Evolutionary conservation across 2,113 vertebrate genomes (phyloP).

Genomic region (Scytalopus superciliaris): DNA sequence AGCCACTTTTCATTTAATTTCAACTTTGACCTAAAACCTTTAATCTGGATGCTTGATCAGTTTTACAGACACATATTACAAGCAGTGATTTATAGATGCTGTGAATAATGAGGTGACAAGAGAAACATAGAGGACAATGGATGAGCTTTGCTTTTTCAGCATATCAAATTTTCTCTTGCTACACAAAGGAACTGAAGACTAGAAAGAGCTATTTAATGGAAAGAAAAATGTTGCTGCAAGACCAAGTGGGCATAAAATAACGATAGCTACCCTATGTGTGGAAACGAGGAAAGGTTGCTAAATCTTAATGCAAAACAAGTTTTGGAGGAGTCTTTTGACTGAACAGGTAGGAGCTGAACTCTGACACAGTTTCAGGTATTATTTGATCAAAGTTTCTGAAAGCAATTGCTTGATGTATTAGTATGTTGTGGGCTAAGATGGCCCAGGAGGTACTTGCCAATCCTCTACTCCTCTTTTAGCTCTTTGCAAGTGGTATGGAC

Average conservation of each 20-base stretch:
- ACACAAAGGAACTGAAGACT: slow-evolving; percentile 20
- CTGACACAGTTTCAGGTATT: background rate
- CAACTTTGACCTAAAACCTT: slow-evolving; percentile 14
- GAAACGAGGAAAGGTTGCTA: background rate
- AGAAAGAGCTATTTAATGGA: slow-evolving; percentile 13
- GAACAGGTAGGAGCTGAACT: background rate
- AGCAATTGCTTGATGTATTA: background rate
- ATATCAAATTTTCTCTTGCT: slow-evolving; percentile 22
- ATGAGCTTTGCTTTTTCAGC: slow-evolving; percentile 11
- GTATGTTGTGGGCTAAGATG: background rate
- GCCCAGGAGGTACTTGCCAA: background rate
- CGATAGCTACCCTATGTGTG: background rate
- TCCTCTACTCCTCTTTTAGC: background rate
- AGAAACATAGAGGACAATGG: slow-evolving; percentile 16
- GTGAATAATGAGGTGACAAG: slow-evolving; percentile 40
- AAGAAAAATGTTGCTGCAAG: slow-evolving; percentile 33
- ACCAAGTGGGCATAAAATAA: background rate
- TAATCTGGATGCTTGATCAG: background rate
- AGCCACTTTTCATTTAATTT: background rate
- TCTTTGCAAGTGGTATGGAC: background rate
- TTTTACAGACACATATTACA: slow-evolving; percentile 14
- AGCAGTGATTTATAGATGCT: slow-evolving; percentile 37
- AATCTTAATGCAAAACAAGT: background rate
- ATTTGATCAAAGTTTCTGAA: background rate
- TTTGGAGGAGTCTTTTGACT: background rate